Percentiles rank a stretch among this genome's conserved stretches.
These are phyloP conservation scores for Hirtodrosophila cameraria DNA, from an alignment of 2,888 invertebrate genomes.

Conservation along the genomic window DNA sequence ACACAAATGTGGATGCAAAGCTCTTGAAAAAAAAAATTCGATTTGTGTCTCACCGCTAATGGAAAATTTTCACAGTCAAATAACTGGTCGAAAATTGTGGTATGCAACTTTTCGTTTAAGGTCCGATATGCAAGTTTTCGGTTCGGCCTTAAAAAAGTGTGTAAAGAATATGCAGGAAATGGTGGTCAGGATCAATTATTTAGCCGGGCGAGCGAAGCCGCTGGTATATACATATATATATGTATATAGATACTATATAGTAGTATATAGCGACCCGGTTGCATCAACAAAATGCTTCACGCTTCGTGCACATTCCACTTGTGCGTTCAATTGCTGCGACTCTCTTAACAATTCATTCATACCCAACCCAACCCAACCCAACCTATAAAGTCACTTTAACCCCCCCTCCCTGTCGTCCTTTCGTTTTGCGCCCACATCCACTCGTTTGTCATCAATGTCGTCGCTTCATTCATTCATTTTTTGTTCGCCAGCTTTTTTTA, in stretches of 20 bases:
- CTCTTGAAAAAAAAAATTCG: too few relatives aligned
- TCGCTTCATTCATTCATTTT: conserved; percentile 29
- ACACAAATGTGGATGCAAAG: too few relatives aligned
- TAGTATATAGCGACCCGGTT: conserved; percentile 4
- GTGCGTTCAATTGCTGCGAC: conserved; percentile 62
- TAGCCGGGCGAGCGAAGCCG: too few relatives aligned
- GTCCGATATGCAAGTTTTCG: too few relatives aligned
- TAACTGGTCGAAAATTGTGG: too few relatives aligned
- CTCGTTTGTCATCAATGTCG: conserved; percentile 33
- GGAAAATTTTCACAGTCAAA: too few relatives aligned
- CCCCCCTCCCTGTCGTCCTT: background rate
- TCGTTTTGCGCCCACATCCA: background rate
- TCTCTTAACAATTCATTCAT: conserved; percentile 22
- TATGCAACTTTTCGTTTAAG: too few relatives aligned
- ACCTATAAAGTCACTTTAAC: conserved; percentile 14
- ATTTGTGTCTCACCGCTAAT: too few relatives aligned
- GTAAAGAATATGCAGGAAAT: too few relatives aligned
- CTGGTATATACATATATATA: conserved; percentile 2
- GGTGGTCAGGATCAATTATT: too few relatives aligned
- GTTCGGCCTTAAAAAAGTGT: too few relatives aligned
- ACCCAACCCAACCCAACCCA: conserved; percentile 5
- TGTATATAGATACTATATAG: background rate
- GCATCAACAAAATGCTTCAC: conserved; percentile 54
- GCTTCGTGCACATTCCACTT: conserved; percentile 68
- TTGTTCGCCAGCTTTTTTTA: background rate